Base-by-base conservation (phyloP, 92 coral and sea anemone species). In the Isaurus tuberculatus region DNA sequence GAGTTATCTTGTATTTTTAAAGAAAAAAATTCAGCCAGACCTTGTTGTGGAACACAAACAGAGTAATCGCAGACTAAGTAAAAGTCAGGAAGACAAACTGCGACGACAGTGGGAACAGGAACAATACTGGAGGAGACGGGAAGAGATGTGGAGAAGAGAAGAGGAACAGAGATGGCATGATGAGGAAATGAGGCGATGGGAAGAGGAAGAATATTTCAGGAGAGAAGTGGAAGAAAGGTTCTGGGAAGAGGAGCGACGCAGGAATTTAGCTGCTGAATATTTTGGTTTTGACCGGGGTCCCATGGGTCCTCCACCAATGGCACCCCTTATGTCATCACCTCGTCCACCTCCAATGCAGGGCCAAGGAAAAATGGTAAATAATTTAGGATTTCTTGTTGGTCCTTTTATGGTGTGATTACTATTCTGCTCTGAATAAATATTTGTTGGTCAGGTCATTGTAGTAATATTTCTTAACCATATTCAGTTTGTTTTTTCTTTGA, bases 1-100 rank as follows among this genome's bases (percentile, higher is more conserved):
- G n/a, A n/a, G n/a, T n/a, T n/a, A n/a, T n/a, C n/a, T n/a, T n/a
- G n/a, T n/a, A n/a, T 43, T 68, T 75, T 19, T 73, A 17, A 65
- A 96, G 99, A 96, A 96, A 90, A 96, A 96, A 88, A 94, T 96
- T 37, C 98, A 96, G 71, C 99, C 99, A 20, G 98, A 94, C 80
- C 91, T 90, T 55, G 94, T 96, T 61, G 99, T 96, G 77, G 99
- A 96, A 65, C 88, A 77, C 27, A 96, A 96, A 71, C 98, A 97
- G 23, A 91, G 93, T 36, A 87, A 88, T 58, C 90, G 94, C 7
- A 89, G 98, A 29, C 93, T 91, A 30, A 89, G 91, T 84, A 88
- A 93, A 68, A 81, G 85, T 22, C 99, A 94, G 69, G 99, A 95
- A 64, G 98, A 94, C 72, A 95, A 95, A 85, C 89, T 92, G 43